Base-by-base conservation (phyloP, 2,888 invertebrate species). In the Drosophila pegasa region DNA sequence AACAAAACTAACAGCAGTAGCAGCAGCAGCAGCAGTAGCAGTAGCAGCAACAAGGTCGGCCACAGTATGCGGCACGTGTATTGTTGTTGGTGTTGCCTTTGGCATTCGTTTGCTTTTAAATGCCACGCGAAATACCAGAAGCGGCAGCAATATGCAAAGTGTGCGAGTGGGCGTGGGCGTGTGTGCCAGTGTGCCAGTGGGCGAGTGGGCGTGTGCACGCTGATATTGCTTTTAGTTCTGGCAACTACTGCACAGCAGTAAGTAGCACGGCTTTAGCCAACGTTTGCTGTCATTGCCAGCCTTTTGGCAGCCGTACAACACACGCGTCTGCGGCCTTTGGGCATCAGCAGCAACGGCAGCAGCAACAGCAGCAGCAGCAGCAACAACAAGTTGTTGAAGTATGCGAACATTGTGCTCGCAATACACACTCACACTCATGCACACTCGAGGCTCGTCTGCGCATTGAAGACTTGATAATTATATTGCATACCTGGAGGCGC, bases 211-310 rank as follows among this genome's bases (percentile, higher is more conserved):
- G 56, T 29, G 16, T 25, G 66, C 43, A 43, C 50, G 52, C 40
- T 40, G 22, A 16, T 55, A 45, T 40, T 54, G 55, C 55, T 71
- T 75, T 58, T 74, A 75, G 62, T 71, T 70, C 22, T 35, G 48
- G 57, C 43, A 75, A 62, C 55, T 31, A n/a, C 48, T 71, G 60
- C 57, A 57, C 43, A 43, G 41, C 47, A 66, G 50, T 77, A 77
- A 66, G 58, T 72, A 66, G 73, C 74, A 45, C 5, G 59, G 63
- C 64, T 64, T 73, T 52, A 63, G 58, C 52, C 64, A 58, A 69
- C 48, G 64, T 64, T 64, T 77, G 33, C 75, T 85, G 67, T 65
- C 85, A 81, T 64, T 75, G 85, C 57, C 80, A 82, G 65, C 57
- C 61, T 78, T 60, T 69, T 60, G 64, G 54, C 45, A 63, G 65